Evolutionary conservation across 1,140 invertebrate genomes (phyloP), one percentile per base, ranked within the genome.

Genomic region (Drosophila ohnishii): DNA sequence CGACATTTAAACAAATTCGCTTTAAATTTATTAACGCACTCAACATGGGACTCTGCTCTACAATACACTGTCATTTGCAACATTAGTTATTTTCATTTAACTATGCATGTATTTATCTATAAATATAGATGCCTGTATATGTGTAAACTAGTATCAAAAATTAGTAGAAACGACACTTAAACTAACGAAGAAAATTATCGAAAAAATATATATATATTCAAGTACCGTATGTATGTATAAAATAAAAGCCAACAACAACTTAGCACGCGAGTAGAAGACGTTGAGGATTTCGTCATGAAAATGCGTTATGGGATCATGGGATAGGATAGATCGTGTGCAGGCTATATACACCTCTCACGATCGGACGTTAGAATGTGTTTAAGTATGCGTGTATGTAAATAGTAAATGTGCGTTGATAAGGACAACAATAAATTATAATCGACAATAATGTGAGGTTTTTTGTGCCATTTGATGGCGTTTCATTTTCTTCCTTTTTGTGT

Each of bases 71-170:
- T 64, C 80, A 85, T 72, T 76, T 81, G 67, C 76, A 83, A 78
- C 47, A 69, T 37, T 80, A 86, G 65, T 53, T 50, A 11, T 78
- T 48, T 28, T 30, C 25, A 61, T 64, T 67, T 72, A 69, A 67
- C 45, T 74, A 79, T 81, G 65, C 67, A 75, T 72, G 63, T 71
- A 87, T 66, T 63, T 80, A 37, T 76, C 61, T 53, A 81, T 81
- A 78, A 71, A 48, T 70, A 57, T 81, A 67, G 72, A 80, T 76
- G 56, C 70, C 64, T 86, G 62, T 84, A 73, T 73, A 81, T 87
- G 65, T 85, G 85, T 88, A 89, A 88, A 88, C 80, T 89, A 89
- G 85, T 89, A 88, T 87, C 84, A 87, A 87, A 85, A 87, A 87
- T 87, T 87, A 87, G 83, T 87, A 87, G 72, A 87, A 83, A 83